Conservation (phyloP, 2,113 vertebrate genomes). For the Speoplatyrhinus poulsoni region DNA sequence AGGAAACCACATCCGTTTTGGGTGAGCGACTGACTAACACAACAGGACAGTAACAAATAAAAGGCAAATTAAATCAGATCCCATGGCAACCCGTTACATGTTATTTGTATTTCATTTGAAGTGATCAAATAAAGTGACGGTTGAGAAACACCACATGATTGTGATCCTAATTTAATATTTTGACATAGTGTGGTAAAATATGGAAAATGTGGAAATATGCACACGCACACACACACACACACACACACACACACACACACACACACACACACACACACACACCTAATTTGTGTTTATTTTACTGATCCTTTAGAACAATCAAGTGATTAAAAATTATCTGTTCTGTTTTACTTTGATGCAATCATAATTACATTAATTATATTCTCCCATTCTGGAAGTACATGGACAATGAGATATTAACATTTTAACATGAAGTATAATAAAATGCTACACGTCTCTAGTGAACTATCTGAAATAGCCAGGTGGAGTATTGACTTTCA, state of each 20-base stretch:
- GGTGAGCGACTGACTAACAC: slow-evolving; percentile 3
- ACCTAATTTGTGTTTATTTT: not conserved
- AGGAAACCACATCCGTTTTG: not conserved
- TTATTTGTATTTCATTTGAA: not conserved
- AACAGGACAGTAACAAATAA: not conserved
- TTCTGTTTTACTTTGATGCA: not conserved
- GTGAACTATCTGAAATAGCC: not conserved
- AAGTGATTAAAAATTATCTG: not conserved
- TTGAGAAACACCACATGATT: not conserved
- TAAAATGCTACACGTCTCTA: slow-evolving; percentile 6
- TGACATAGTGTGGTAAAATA: not conserved
- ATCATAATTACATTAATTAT: not conserved
- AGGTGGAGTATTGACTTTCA: not conserved
- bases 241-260: not conserved
- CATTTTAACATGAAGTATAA: slow-evolving; percentile 1
- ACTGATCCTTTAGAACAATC: not conserved
- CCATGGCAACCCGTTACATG: not conserved
- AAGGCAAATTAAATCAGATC: not conserved
- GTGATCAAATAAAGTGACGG: not conserved
- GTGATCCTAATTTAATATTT: not conserved
- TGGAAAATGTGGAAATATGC: not conserved
- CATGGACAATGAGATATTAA: slow-evolving; percentile 1
- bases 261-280: no score
- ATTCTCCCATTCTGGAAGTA: not conserved
- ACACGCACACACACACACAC: not conserved